A percentile compares a stretch with the other conserved stretches of the same genome.
Evolutionary conservation across 2,888 invertebrate species (phyloP).

Genomic region (Hirtodrosophila alboralis): DNA sequence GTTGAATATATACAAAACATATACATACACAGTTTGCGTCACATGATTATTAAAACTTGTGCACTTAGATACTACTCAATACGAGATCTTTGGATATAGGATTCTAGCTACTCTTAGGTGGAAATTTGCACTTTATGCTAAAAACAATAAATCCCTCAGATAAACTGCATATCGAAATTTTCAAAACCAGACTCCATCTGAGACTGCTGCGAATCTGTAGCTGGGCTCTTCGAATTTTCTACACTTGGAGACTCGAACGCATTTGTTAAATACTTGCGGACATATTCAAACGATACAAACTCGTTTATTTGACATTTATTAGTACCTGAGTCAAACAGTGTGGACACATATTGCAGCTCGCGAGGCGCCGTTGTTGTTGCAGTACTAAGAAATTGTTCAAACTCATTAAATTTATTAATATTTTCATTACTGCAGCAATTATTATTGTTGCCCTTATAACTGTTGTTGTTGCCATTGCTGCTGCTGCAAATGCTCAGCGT

Average conservation of each 20-base stretch:
- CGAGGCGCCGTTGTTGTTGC: conserved; percentile 4
- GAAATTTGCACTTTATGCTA: conserved; percentile 18
- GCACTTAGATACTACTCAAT: conserved; percentile 52
- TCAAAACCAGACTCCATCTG: conserved; percentile 78
- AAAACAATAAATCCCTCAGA: conserved; percentile 38
- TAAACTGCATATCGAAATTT: conserved; percentile 83
- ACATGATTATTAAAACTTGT: neutral
- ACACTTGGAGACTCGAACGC: conserved; percentile 65
- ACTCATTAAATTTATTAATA: conserved; percentile 79
- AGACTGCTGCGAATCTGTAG: conserved; percentile 46
- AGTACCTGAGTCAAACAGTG: conserved; percentile 8
- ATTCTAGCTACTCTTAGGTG: conserved; percentile 14
- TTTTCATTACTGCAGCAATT: conserved; percentile 54
- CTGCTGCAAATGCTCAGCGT: conserved; percentile 58
- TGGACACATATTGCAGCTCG: conserved; percentile 17
- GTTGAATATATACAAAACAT: conserved; percentile 27
- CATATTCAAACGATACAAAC: conserved; percentile 84
- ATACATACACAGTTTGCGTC: neutral
- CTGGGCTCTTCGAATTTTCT: conserved; percentile 37
- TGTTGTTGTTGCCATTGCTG: conserved; percentile 38
- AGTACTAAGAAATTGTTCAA: conserved; percentile 68
- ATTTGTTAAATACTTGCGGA: conserved; percentile 83
- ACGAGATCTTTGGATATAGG: conserved; percentile 70
- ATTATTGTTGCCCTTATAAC: conserved; percentile 34
- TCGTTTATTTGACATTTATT: conserved; percentile 70